Evolutionary conservation across 2,888 invertebrate species (phyloP), one percentile per base, ranked within the genome.

Genomic region (Mythimna albipuncta): DNA sequence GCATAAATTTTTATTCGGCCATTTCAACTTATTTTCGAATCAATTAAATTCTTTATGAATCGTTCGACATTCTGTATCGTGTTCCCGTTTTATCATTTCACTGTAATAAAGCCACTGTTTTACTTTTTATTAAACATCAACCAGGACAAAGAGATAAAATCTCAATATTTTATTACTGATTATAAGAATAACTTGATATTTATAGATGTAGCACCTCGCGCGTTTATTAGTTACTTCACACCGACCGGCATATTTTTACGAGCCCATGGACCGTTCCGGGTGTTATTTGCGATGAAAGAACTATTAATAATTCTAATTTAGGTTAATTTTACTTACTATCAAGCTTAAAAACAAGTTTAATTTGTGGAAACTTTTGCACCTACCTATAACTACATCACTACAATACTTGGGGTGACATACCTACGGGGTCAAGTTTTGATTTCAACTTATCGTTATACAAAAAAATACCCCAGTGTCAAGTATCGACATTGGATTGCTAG

Each of bases 211-310:
- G 57, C 83, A 83, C 75, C 83, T 85, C 76, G 44, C 59, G 61
- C 71, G 81, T 84, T 79, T 83, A 85, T 79, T 79, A 81, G 81
- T 85, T 73, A 79, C 76, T 83, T 72, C 75, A 77, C 84, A 78
- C 77, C 84, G 78, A 72, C 75, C 74, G 78, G 82, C 73, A 75
- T 81, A 83, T 81, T 82, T 85, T 82, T 84, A 85, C 70, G 82
- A 76, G 55, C 47, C 64, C 35, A 47, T 63, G 69, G 63, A 55
- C 26, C 52, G 72, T 78, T 80, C 70, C 69, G 73, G 38, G 72
- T 73, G 75, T 81, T 78, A 79, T 84, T 84, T 77, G 75, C 75
- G 57, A 72, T 70, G 63, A 67, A 65, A 68, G 61, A 67, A 65
- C 44, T 62, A 62, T 59, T 65, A 55, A 41, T 38, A 63, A 59